Conservation (phyloP, 1,140 invertebrate species). For the Oscheius sp. region DNA sequence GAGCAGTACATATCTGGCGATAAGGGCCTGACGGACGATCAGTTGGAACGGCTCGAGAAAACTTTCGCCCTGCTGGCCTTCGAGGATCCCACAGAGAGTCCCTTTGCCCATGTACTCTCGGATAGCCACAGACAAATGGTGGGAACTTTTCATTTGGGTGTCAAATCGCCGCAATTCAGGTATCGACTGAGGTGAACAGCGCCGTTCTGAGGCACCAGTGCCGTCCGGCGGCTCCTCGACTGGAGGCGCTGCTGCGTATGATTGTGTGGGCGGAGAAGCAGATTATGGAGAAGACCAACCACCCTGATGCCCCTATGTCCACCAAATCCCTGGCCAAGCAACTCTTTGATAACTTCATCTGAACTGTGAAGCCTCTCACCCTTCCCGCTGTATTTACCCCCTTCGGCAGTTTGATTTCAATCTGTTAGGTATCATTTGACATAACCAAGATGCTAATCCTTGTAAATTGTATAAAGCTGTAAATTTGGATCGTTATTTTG, state of each 20-base stretch:
- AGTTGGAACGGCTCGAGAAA: slow-evolving; percentile 68
- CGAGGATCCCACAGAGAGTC: slow-evolving; percentile 86
- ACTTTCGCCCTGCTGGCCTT: slow-evolving; percentile 90
- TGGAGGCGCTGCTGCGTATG: not conserved
- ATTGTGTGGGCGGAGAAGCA: not conserved
- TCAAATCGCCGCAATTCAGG: not conserved
- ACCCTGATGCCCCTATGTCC: not conserved
- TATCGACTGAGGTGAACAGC: not conserved
- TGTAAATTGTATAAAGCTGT: too few relatives aligned
- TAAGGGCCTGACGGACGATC: slow-evolving; percentile 44
- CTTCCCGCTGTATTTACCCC: not conserved
- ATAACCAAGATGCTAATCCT: too few relatives aligned
- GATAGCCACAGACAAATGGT: slow-evolving; percentile 88
- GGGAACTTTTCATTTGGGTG: slow-evolving; percentile 39
- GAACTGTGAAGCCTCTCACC: not conserved
- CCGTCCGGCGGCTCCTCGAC: not conserved
- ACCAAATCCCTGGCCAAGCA: not conserved
- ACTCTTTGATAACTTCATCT: not conserved
- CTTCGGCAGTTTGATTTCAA: not conserved
- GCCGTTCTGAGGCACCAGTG: not conserved
- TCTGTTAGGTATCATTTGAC: not conserved
- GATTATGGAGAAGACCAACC: not conserved
- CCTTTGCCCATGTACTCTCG: slow-evolving; percentile 88
- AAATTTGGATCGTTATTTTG: not conserved
- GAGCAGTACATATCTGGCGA: slow-evolving; percentile 74